Base-by-base conservation (phyloP, 2,113 vertebrate genomes). In the Chaenogobius annularis region DNA sequence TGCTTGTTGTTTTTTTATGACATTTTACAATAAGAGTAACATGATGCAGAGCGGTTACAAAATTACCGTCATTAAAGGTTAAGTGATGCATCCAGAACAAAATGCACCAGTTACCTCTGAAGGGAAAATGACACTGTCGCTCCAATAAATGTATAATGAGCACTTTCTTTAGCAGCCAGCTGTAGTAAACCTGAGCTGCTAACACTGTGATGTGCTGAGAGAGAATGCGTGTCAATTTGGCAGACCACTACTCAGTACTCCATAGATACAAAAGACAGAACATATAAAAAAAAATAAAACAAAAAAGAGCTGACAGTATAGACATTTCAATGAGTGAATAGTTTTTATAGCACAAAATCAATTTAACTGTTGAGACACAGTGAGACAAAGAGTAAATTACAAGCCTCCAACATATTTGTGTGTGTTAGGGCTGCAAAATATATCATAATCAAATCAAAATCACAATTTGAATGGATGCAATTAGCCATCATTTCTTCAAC, bases 71-170 rank as follows among this genome's bases (percentile, higher is more conserved):
- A 35, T 61, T 35, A 61, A 13, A 15, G 15, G 23, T 1, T 61
- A 17, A 15, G 44, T 19, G 4, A 46, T 72, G 43, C 77, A 70
- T 79, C 26, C 20, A 23, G 56, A 68, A 80, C 77, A 82, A 82
- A 81, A 54, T 5, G 14, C 73, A 81, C 64, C 64, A 55, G 66
- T 84, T 80, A 78, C 7, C 56, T 74, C 61, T 22, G 37, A 56
- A 73, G 74, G 50, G 87, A 72, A 89, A 84, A 74, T 55, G 76
- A 89, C 68, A 83, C 83, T 72, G 67, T 67, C 83, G 63, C 72
- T 70, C 59, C 77, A 65, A 76, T 92, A 22, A 88, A 90, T 91
- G 31, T 84, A 80, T 84, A 74, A 93, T 89, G 79, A 87, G 66
- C 75, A 81, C 82, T 88, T 88, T 90, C 84, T 79, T 83, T 84